Evolutionary conservation across 2,113 vertebrate species (phyloP).

Genomic region (Pandion haliaetus): DNA sequence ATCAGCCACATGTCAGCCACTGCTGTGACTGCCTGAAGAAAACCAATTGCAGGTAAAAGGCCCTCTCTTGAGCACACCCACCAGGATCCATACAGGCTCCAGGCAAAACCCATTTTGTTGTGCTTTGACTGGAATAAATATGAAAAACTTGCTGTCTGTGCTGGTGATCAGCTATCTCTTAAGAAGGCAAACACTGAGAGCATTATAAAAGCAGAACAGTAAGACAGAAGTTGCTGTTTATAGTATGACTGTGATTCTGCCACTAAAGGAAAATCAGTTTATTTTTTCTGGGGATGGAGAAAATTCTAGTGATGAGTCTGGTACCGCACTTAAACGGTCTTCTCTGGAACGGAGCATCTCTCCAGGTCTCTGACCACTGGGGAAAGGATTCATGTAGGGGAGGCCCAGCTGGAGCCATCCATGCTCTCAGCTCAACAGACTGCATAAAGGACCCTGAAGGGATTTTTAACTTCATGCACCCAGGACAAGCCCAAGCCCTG

Average conservation of each 20-base stretch:
- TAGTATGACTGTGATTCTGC: background rate
- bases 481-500: rapidly evolving
- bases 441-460: background rate
- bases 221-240: background rate
- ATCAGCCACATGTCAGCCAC: rapidly evolving
- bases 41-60: background rate
- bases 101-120: background rate
- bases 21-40: background rate
- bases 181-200: background rate
- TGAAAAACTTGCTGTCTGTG: background rate
- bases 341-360: background rate
- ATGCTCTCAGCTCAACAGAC: background rate
- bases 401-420: background rate
- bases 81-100: rapidly evolving
- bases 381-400: rapidly evolving
- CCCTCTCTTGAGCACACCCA: background rate
- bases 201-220: background rate
- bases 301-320: background rate
- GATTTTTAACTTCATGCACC: background rate
- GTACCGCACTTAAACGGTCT: background rate
- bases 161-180: background rate
- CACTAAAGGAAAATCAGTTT: background rate
- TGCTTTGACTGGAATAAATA: background rate
- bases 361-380: background rate
- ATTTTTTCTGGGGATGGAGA: background rate